Evolutionary conservation across 2,888 invertebrate genomes (phyloP).

Genomic region (Metacarcinus magister): DNA sequence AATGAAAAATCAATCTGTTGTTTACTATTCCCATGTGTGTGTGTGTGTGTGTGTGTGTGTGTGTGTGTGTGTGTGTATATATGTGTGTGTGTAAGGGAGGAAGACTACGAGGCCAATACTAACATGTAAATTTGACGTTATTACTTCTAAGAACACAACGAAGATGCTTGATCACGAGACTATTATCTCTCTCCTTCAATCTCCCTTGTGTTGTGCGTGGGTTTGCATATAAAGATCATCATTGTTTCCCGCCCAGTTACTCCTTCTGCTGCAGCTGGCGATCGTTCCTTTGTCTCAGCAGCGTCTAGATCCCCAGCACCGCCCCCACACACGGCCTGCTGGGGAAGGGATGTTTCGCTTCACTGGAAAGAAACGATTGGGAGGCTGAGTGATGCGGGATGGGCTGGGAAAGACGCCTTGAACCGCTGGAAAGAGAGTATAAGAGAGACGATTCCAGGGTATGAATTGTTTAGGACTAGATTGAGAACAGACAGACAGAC

Average conservation of each 20-base stretch:
- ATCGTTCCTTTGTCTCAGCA: not conserved
- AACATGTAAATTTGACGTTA: not conserved
- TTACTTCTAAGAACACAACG: not conserved
- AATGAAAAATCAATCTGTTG: not conserved
- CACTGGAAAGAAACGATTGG: conserved; percentile 5
- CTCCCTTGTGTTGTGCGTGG: not conserved
- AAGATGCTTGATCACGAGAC: not conserved
- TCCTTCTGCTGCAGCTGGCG: not conserved
- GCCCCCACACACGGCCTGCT: too few relatives aligned
- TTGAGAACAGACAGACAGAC: too few relatives aligned
- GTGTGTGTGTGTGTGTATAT: too few relatives aligned
- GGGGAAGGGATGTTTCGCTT: conserved; percentile 3
- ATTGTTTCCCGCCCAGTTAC: not conserved
- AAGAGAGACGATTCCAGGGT: too few relatives aligned
- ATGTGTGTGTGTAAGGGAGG: not conserved
- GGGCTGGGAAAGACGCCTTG: not conserved
- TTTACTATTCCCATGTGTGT: not conserved
- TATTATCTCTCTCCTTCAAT: not conserved
- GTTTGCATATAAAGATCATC: conserved; percentile 27
- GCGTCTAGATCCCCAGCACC: not conserved
- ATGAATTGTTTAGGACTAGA: too few relatives aligned
- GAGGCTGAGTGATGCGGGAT: not conserved
- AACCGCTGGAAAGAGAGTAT: not conserved
- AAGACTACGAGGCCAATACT: not conserved
- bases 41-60: not conserved